phyloP scores from a whole-genome alignment of 2,797 vertebrate species.

The Coccyzus lansbergi region DNA sequence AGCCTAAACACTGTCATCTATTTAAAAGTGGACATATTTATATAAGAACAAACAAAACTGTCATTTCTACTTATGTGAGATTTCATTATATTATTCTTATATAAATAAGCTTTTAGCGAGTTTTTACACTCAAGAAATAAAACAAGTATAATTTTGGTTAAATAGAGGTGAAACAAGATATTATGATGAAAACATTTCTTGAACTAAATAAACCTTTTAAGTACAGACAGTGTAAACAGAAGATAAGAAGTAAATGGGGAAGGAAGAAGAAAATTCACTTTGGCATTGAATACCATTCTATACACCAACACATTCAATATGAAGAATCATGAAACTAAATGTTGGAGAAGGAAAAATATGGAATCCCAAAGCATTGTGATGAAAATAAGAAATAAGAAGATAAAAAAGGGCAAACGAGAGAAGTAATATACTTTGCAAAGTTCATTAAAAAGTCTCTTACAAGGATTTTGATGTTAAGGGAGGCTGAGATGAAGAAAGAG shows the following conservation, averaged over 20 bases:
- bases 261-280: not conserved
- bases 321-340: not conserved
- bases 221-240: not conserved
- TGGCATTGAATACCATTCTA: not conserved
- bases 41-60: not conserved
- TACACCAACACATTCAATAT: not conserved
- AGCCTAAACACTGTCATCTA: not conserved
- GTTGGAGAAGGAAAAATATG: not conserved
- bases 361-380: not conserved
- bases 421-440: not conserved
- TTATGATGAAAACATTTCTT: rapidly evolving
- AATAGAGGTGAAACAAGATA: not conserved
- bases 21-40: not conserved
- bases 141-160: not conserved
- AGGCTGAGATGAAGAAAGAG: not conserved
- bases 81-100: not conserved
- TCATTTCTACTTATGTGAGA: not conserved
- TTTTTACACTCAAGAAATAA: not conserved
- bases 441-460: not conserved
- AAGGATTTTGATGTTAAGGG: not conserved
- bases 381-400: not conserved
- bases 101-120: not conserved
- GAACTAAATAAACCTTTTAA: not conserved
- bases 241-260: not conserved
- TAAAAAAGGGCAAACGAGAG: not conserved